Evolutionary conservation across 1,140 invertebrate genomes (phyloP).

Genomic region (Carcinoscorpius rotundicauda): DNA sequence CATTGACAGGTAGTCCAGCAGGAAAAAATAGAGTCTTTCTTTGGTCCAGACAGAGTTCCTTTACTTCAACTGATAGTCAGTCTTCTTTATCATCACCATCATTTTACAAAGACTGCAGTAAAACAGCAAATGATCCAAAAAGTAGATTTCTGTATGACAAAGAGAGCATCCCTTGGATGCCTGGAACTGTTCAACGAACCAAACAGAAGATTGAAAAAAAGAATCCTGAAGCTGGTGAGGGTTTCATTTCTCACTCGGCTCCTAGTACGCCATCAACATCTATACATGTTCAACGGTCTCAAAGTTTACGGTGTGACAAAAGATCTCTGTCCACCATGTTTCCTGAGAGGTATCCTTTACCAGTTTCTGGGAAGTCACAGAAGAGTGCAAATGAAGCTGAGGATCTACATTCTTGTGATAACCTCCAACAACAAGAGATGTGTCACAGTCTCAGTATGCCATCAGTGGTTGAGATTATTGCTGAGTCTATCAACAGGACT

Average conservation of each 20-base stretch:
- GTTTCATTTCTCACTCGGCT: conserved; percentile 5
- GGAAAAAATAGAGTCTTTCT: too few relatives aligned
- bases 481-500: conserved; percentile 16
- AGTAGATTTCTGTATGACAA: conserved; percentile 36
- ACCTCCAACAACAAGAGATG: background rate
- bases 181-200: conserved; percentile 48
- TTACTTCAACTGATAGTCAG: too few relatives aligned
- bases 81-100: too few relatives aligned
- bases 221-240: conserved; percentile 23
- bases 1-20: too few relatives aligned
- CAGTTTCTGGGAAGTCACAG: conserved; percentile 9
- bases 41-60: too few relatives aligned
- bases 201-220: conserved; percentile 58
- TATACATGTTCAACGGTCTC: conserved; percentile 19
- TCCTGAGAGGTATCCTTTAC: conserved; percentile 14
- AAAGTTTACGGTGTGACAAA: conserved; percentile 28
- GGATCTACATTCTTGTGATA: background rate
- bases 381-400: conserved; percentile 9
- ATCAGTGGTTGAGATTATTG: conserved; percentile 16
- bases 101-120: too few relatives aligned
- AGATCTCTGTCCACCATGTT: conserved; percentile 8
- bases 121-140: too few relatives aligned
- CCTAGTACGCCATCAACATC: conserved; percentile 4
- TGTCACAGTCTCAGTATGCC: conserved; percentile 20
- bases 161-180: conserved; percentile 42